phyloP scores from a whole-genome alignment of 2,888 invertebrate genomes.

The Spilarctia lutea region DNA sequence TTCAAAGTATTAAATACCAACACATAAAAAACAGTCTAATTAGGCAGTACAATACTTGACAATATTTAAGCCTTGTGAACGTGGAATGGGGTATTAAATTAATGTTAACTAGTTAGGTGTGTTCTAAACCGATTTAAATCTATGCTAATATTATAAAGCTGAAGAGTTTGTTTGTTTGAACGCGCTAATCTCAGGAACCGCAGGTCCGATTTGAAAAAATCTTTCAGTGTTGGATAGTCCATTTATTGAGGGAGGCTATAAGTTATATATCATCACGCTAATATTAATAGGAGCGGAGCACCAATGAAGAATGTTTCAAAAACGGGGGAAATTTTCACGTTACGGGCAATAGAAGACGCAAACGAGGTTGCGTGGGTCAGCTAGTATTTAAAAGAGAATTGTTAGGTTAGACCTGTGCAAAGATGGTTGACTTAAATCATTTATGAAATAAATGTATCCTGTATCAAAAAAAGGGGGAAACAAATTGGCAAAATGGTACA shows the following conservation, averaged over 20 bases:
- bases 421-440: conserved; percentile 53
- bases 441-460: conserved; percentile 71
- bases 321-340: no score
- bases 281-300: no score
- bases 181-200: no score
- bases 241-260: no score
- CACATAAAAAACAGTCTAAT: not conserved
- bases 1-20: not conserved
- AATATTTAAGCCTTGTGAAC: not conserved
- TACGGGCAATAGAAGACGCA: no score
- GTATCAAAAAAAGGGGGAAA: conserved; percentile 71
- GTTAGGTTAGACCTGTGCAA: conserved; percentile 25
- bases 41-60: not conserved
- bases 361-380: no score
- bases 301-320: no score
- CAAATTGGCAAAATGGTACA: conserved; percentile 77
- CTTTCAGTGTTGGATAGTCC: no score
- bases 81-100: not conserved
- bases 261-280: no score
- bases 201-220: no score
- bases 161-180: no score
- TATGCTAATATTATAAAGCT: no score
- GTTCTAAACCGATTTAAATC: not conserved
- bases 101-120: not conserved
- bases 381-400: not conserved